Conservation (phyloP, 2,113 vertebrate species). For the Microcebus jonahi region DNA sequence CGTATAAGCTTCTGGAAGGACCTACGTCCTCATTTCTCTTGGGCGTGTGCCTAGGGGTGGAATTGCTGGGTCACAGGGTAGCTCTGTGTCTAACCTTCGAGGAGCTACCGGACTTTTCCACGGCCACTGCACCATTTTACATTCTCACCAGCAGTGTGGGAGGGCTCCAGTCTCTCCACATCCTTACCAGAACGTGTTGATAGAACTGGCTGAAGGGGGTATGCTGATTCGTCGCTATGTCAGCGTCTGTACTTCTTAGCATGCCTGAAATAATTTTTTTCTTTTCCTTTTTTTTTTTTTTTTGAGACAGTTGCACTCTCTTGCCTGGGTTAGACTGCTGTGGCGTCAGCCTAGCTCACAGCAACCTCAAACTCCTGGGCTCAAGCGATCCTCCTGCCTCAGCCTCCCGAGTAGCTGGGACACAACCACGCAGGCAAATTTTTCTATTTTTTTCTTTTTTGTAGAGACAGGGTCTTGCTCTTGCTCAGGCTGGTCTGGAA, state of each 20-base stretch:
- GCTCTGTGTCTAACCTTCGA: not conserved
- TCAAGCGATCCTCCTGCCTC: too few relatives aligned
- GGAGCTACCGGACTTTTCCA: not conserved
- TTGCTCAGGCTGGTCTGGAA: too few relatives aligned
- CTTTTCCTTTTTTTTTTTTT: too few relatives aligned
- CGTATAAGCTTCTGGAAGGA: not conserved
- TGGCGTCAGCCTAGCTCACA: too few relatives aligned
- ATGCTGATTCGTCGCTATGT: fast-evolving
- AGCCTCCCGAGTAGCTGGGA: too few relatives aligned
- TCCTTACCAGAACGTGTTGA: fast-evolving
- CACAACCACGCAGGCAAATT: too few relatives aligned
- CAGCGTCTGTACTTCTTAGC: not conserved
- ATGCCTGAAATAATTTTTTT: not conserved
- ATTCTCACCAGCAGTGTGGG: fast-evolving
- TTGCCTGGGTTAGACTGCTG: fast-evolving
- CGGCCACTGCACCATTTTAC: fast-evolving
- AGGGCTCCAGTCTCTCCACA: fast-evolving
- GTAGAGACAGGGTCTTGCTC: too few relatives aligned
- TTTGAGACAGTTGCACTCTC: too few relatives aligned
- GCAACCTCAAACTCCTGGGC: too few relatives aligned
- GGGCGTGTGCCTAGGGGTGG: not conserved
- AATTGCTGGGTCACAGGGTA: not conserved
- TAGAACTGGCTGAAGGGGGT: fast-evolving
- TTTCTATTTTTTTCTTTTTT: too few relatives aligned
- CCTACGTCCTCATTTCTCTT: fast-evolving